Percentiles rank a stretch among this genome's conserved stretches.
Evolutionary conservation across 2,888 invertebrate genomes (phyloP).

Genomic region (Apamea crenata): DNA sequence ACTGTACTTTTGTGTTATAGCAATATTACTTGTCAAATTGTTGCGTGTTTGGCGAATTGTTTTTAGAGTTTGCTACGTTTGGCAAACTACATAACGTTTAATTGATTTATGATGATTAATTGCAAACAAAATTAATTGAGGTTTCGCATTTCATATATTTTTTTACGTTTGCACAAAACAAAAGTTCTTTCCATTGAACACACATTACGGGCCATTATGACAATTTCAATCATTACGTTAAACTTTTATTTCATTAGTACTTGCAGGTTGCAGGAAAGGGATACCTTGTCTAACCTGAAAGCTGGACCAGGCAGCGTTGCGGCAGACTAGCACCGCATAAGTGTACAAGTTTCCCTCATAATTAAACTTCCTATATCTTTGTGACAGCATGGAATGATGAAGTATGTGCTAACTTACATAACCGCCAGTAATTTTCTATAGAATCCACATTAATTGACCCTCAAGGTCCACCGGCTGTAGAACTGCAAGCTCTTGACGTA

Average conservation of each 20-base stretch:
- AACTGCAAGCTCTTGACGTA: conserved; percentile 4
- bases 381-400: background rate
- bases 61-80: background rate
- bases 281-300: background rate
- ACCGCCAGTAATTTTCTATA: conserved; percentile 24
- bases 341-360: background rate
- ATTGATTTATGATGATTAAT: conserved; percentile 7
- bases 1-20: conserved; percentile 6
- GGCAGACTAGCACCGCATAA: background rate
- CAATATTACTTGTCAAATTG: conserved; percentile 16
- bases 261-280: background rate
- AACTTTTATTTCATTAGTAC: background rate
- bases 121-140: background rate
- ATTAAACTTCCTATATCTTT: conserved; percentile 10
- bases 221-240: background rate
- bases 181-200: background rate
- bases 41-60: background rate
- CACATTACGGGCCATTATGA: background rate
- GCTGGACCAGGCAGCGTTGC: too few relatives aligned
- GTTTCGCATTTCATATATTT: background rate
- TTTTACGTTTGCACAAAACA: background rate
- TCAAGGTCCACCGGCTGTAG: conserved; percentile 12
- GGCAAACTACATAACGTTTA: background rate
- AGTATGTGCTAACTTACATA: conserved; percentile 6
- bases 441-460: conserved; percentile 28